phyloP scores from a whole-genome alignment of 2,797 vertebrate genomes.

The Hapalemur alaotrensis region DNA sequence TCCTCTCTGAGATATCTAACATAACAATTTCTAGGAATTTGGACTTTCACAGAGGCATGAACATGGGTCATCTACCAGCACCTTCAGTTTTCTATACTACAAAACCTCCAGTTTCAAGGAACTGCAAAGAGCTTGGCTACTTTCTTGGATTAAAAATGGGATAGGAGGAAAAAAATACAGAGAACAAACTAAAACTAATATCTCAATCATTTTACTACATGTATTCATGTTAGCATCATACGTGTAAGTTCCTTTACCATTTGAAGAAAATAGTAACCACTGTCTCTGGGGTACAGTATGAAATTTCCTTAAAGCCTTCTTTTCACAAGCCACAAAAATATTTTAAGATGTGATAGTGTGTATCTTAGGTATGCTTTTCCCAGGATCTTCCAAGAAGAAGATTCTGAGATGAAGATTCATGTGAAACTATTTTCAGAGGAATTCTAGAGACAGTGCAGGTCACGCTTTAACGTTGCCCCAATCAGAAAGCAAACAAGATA shows the following conservation, averaged over 20 bases:
- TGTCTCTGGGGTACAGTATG: not conserved
- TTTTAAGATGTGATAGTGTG: not conserved
- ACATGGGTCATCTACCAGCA: not conserved
- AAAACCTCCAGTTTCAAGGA: not conserved
- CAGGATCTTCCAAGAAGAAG: not conserved
- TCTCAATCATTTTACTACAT: not conserved
- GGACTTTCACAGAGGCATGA: not conserved
- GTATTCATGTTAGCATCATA: not conserved
- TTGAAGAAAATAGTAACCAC: constrained; percentile 1
- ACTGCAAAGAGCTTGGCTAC: not conserved
- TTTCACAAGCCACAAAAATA: not conserved
- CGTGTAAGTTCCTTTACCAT: not conserved
- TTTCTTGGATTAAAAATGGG: constrained; percentile 1
- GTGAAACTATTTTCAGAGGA: not conserved
- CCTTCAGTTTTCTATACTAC: not conserved
- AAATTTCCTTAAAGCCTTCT: not conserved
- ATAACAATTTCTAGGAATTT: not conserved
- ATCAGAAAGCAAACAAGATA: not conserved
- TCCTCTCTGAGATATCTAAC: not conserved
- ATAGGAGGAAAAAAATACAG: not conserved
- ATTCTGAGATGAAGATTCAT: not conserved
- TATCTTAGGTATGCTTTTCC: not conserved
- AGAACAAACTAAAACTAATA: not conserved
- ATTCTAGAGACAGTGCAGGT: not conserved
- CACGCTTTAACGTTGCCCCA: not conserved